Base-by-base conservation (phyloP, 2,888 invertebrate species). In the Dyspetes luteomarginatus region DNA sequence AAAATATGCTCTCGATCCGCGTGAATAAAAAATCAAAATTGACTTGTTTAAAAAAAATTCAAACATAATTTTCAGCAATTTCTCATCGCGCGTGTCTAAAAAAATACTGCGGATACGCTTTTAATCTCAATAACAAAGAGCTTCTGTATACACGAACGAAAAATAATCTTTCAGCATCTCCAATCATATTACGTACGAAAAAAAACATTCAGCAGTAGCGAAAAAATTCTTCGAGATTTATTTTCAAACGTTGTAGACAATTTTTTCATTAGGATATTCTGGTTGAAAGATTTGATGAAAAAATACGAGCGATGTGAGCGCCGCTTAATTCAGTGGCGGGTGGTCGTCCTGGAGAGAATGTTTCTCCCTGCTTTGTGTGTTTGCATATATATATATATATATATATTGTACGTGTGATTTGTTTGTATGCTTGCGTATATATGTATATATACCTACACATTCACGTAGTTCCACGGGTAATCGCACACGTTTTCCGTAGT, bases 401-500 rank as follows among this genome's bases (percentile, higher is more conserved):
- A 36, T 2, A 36, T 26, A 73, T 26, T 5, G 36, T 79, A n/a
- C n/a, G n/a, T n/a, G n/a, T n/a, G n/a, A n/a, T n/a, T n/a, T n/a
- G n/a, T n/a, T n/a, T n/a, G n/a, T n/a, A n/a, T n/a, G n/a, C n/a
- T n/a, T n/a, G n/a, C n/a, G n/a, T n/a, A n/a, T n/a, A n/a, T n/a
- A n/a, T n/a, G 76, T 55, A 60, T 74, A 56, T 79, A 76, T 84
- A 84, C 85, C 82, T 82, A 87, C 86, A 87, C 86, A 87, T 86
- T 85, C 85, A 87, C 84, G 74, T 77, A 56, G 67, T 71, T 62
- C 68, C 80, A 83, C 83, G 81, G 78, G 81, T 82, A 83, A 85
- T 85, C 77, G 80, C 64, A 68, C 62, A 73, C 77, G 69, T 48
- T 75, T 73, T 67, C 67, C 67, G 77, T 65, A 65, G 68, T 76